Evolutionary conservation across 2,113 vertebrate genomes (phyloP), one percentile per base, ranked within the genome.

Genomic region (Cranoglanis bouderius): DNA sequence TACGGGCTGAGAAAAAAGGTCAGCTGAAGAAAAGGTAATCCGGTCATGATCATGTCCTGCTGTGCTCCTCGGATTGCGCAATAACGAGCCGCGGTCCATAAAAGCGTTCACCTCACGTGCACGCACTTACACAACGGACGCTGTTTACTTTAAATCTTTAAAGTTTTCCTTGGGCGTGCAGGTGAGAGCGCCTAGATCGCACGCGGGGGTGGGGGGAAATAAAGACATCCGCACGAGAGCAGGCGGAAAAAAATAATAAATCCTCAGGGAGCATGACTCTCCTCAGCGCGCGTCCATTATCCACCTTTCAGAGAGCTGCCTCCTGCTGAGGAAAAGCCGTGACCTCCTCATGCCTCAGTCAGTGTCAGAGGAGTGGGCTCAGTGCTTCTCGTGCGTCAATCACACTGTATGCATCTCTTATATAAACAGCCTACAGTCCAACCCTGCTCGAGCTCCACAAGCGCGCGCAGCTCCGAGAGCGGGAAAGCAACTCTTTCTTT

Each of bases 401-500:
- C 53, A 12, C 80, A 57, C 32, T 40, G 19, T 38, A 24, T 1
- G 8, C 2, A 80, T 51, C 12, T 26, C 4, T 14, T 19, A 32
- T 1, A 24, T 13, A 26, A 1, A 29, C 21, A 46, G 43, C 49
- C 2, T 2, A 53, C 46, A 19, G 29, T 55, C 14, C 77, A 53
- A 19, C 77, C 16, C 14, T 4, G 46, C 77, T 19, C 29, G 6
- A 32, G 77, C 49, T 81, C 49, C 46, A 53, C 81, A 2, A 29
- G 55, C 55, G 81, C 55, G 80, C 80, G 32, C 80, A 59, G 80
- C 32, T 26, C 49, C 80, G n/a, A 40, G 35, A 86, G 85, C 89
- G 84, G 90, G 91, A 89, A 93, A 92, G 92, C 94, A 89, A 92
- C 92, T 94, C 93, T 94, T 88, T 90, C 93, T 89, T 90, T 91